Evolutionary conservation across 2,888 invertebrate genomes (phyloP), one percentile per base, ranked within the genome.

Genomic region (Hedya salicella): DNA sequence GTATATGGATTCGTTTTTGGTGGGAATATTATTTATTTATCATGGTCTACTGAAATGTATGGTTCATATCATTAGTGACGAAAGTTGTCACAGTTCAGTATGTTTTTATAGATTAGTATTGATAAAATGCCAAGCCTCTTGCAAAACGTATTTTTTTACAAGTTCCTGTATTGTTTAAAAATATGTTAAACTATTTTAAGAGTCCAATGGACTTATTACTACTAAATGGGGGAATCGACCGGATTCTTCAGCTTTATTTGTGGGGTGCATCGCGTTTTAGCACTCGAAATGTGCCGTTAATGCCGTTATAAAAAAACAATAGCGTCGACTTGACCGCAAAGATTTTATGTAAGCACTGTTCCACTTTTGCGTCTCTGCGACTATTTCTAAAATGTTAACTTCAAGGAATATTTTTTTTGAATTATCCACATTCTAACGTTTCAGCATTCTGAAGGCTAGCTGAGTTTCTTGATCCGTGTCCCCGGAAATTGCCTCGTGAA

Each of bases 401-500:
- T 21, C 17, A 17, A 9, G 14, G 6, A 11, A 14, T 25, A 48
- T 54, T 30, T n/a, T n/a, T n/a, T n/a, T n/a, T n/a, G n/a, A n/a
- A n/a, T 25, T 46, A 46, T 57, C 32, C 32, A 9, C 6, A 21
- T 57, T 50, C 32, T n/a, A 57, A 56, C 21, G 21, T n/a, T 73
- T 72, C 72, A 74, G 71, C 71, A 73, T 74, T 72, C 72, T 56
- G 59, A 70, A 71, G 70, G 76, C 70, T 68, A 69, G 71, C 73
- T 76, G 71, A 75, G 75, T 75, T 61, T 72, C 76, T 78, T 76
- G 75, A 80, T 79, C 78, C 75, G 69, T 79, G 77, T 75, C 75
- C 68, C 78, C 85, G 90, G 89, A 90, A 88, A 90, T 90, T 90
- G 81, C 82, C 76, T 84, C 74, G 78, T 81, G 80, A 84, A 78